Evolutionary conservation across 2,113 vertebrate genomes (phyloP), one percentile per base, ranked within the genome.

Genomic region (Orycteropus afer): DNA sequence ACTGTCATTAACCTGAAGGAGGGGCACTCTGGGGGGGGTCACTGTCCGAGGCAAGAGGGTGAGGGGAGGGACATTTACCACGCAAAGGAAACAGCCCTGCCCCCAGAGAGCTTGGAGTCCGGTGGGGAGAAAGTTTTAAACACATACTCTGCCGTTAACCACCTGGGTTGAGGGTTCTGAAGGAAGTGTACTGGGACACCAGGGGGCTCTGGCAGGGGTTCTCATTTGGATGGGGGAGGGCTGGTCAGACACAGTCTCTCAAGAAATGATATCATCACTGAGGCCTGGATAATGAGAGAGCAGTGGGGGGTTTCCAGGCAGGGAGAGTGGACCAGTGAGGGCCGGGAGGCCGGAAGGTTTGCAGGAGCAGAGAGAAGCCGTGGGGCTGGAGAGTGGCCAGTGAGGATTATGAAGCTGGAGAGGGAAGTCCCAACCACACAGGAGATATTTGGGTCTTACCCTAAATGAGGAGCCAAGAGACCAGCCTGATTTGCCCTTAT

Each of bases 401-500:
- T 18, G 7, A n/a, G 63, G 18, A n/a, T 18, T 9, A 69, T 71
- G 67, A 40, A n/a, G 37, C 57, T 57, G 63, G 71, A 59, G 73
- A 45, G 49, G 59, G 32, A 59, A 23, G 22, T 20, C n/a, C n/a
- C 1, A 0, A 23, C 14, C 40, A 37, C 7, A 0, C 0, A 20
- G 79, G 63, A 74, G 61, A 29, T 12, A 6, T 18, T 63, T 32
- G 34, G 40, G 22, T 49, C 45, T 78, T 78, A 10, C 22, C 59
- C 23, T 45, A 55, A 86, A 20, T 22, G n/a, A 18, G 78, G 40
- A 37, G 29, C 11, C 25, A 32, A 40, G 29, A 15, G 7, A n/a
- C 55, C 20, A 42, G 42, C 23, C 55, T 76, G 67, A 37, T 53
- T 53, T 51, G 42, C 17, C 37, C 37, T 34, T 49, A 13, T 63